phyloP scores from a whole-genome alignment of 2,797 vertebrate genomes.

The Macrochelys suwanniensis region DNA sequence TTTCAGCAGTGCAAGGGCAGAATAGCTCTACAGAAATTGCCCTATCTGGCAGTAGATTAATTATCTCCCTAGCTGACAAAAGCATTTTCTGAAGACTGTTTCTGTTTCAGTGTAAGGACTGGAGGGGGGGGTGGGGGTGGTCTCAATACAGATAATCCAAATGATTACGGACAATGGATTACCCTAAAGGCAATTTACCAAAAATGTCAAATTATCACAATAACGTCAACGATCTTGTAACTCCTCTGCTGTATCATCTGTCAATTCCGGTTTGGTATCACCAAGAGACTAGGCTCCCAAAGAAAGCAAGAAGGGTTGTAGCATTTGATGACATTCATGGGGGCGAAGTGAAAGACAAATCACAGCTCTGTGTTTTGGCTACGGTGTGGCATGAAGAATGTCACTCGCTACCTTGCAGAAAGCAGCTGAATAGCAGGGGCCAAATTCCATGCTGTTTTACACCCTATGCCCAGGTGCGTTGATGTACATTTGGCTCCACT shows the following conservation, averaged over 20 bases:
- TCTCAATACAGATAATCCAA: not conserved
- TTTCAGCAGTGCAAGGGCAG: not conserved
- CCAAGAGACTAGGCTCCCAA: not conserved
- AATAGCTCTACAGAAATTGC: not conserved
- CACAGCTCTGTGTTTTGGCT: not conserved
- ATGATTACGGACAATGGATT: not conserved
- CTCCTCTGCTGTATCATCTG: not conserved
- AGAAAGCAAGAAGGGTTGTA: not conserved
- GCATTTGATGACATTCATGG: not conserved
- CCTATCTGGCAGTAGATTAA: not conserved
- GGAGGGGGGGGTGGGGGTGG: not conserved
- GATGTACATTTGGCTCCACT: not conserved
- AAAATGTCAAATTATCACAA: not conserved
- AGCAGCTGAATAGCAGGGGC: not conserved
- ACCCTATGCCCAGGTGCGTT: not conserved
- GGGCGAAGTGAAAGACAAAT: not conserved
- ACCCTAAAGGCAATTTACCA: not conserved
- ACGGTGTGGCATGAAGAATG: not conserved
- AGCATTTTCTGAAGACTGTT: not conserved
- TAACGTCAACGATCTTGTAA: not conserved
- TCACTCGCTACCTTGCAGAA: not conserved
- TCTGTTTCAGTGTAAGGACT: not conserved
- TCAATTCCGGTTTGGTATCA: not conserved
- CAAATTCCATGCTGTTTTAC: not conserved
- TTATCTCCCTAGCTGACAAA: not conserved